Percentiles rank a stretch among this genome's conserved stretches.
phyloP scores from a whole-genome alignment of 2,888 invertebrate species.

The Pristionchus fissidentatus region DNA sequence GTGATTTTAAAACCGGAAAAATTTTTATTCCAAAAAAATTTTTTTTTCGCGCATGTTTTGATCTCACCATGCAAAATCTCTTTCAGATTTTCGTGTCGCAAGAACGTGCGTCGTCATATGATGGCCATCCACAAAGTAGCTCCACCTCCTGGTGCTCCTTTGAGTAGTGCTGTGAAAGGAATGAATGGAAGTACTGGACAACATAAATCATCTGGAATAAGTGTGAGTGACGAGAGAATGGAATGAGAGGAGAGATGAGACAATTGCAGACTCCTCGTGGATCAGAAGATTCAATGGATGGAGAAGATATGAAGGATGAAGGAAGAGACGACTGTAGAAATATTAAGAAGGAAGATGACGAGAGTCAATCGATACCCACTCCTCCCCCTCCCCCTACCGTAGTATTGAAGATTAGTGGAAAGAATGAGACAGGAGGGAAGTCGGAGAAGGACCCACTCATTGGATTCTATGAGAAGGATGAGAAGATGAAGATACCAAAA shows the following conservation, averaged over 20 bases:
- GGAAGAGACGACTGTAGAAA: too few species aligned
- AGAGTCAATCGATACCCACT: neutral
- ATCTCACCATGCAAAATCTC: neutral
- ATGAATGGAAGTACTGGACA: too few species aligned
- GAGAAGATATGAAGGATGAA: neutral
- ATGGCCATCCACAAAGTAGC: conserved; percentile 69
- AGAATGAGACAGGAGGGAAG: neutral
- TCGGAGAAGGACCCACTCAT: neutral
- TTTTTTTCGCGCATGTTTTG: neutral
- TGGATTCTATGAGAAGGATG: too few species aligned
- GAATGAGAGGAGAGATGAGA: neutral
- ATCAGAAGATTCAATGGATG: conserved; percentile 9
- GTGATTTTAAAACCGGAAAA: too few species aligned
- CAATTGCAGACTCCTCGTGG: neutral
- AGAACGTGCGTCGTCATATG: conserved; percentile 71
- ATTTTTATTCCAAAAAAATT: neutral
- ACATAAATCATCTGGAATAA: neutral
- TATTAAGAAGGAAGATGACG: neutral
- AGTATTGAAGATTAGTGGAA: neutral
- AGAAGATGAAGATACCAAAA: too few species aligned
- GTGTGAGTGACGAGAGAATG: neutral
- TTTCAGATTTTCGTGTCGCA: conserved; percentile 68
- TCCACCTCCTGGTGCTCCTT: conserved; percentile 46
- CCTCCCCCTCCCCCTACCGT: neutral
- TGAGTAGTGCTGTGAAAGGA: neutral